Evolutionary conservation across 2,113 vertebrate species (phyloP).

Genomic region (Proteles cristata): DNA sequence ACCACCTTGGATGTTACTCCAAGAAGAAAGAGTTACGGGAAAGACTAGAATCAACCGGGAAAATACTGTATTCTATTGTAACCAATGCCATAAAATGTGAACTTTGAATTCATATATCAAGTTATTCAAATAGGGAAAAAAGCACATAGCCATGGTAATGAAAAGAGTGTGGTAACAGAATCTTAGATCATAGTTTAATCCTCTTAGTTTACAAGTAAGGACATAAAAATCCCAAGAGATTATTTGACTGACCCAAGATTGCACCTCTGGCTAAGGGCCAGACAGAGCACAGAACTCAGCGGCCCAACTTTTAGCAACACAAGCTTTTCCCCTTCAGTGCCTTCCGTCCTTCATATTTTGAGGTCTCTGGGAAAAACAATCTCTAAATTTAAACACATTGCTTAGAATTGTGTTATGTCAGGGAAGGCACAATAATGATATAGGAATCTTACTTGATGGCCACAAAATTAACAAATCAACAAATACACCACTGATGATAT

Average conservation of each 20-base stretch:
- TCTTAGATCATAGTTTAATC: background rate
- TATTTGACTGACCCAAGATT: background rate
- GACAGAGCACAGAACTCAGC: background rate
- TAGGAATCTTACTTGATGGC: background rate
- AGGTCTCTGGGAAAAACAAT: background rate
- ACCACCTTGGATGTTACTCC: too few relatives aligned
- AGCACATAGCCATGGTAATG: background rate
- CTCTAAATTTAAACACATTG: background rate
- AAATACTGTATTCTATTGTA: background rate
- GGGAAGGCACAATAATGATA: background rate
- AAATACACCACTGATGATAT: background rate
- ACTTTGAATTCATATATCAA: background rate
- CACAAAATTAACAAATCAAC: background rate
- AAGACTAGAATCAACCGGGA: background rate
- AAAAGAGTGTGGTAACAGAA: background rate
- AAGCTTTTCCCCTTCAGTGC: background rate
- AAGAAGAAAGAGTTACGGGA: background rate
- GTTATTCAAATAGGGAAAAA: background rate
- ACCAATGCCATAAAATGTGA: background rate
- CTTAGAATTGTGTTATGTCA: background rate
- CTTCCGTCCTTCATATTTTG: background rate
- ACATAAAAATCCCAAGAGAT: background rate
- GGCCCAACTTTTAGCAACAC: accelerated
- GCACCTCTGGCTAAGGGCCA: background rate
- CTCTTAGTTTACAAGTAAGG: background rate